Percentiles rank a stretch among this genome's conserved stretches.
Evolutionary conservation across 1,140 invertebrate genomes (phyloP).

Genomic region (Drosophila arawakana): DNA sequence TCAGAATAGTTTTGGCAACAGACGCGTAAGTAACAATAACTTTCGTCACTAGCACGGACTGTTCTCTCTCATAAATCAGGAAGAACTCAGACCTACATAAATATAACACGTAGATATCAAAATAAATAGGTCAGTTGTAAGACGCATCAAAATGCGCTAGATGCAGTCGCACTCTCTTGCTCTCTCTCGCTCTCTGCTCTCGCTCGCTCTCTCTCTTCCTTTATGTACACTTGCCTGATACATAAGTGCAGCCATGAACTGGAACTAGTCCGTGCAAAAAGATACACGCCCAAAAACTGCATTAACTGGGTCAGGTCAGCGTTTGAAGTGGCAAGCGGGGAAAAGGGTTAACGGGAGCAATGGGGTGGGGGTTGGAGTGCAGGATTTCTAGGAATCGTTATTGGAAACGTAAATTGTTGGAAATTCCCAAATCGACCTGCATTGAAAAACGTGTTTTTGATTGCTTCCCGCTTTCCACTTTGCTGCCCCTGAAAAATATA

Average conservation of each 20-base stretch:
- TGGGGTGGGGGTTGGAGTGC: neutral
- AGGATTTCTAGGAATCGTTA: constrained; percentile 46
- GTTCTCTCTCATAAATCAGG: neutral
- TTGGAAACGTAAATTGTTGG: constrained; percentile 60
- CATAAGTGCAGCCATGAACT: constrained; percentile 69
- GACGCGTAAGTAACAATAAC: constrained; percentile 69
- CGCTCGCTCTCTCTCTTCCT: constrained; percentile 5
- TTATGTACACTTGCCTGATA: constrained; percentile 7
- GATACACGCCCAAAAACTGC: constrained; percentile 79
- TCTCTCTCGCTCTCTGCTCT: constrained; percentile 24
- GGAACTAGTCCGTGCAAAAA: constrained; percentile 59
- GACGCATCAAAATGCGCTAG: constrained; percentile 16
- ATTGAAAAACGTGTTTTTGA: constrained; percentile 64
- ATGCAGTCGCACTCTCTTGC: constrained; percentile 5
- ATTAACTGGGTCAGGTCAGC: constrained; percentile 75
- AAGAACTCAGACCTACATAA: constrained; percentile 5
- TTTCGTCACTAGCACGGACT: too few relatives aligned
- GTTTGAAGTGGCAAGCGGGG: neutral
- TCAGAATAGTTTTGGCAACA: constrained; percentile 83
- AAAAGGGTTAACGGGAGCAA: neutral
- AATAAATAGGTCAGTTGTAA: constrained; percentile 63
- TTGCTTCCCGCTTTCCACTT: constrained; percentile 31
- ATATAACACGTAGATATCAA: constrained; percentile 6
- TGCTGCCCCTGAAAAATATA: constrained; percentile 11
- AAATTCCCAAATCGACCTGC: constrained; percentile 69